These are phyloP conservation scores for Leptopilina myrica DNA, from an alignment of 2,888 invertebrate genomes.

Conservation along the genomic window DNA sequence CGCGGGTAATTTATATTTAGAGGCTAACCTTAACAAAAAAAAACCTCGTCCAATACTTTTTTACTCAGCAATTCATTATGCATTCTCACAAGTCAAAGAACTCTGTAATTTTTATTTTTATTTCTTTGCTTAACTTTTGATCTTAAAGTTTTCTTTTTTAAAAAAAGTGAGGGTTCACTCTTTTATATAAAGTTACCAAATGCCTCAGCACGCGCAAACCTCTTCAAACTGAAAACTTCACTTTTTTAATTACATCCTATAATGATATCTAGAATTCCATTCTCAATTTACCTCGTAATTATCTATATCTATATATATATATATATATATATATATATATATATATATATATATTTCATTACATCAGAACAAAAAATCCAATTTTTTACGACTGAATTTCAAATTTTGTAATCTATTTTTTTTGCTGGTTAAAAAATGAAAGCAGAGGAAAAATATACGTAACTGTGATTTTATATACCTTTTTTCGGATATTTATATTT, in stretches of 20 bases:
- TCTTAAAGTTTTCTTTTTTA: slow-evolving; percentile 1
- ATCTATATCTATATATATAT: no score
- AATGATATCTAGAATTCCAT: background rate
- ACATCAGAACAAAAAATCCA: no score
- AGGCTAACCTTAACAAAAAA: background rate
- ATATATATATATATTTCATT: no score
- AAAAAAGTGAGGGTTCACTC: background rate
- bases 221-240: slow-evolving; percentile 6
- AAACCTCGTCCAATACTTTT: slow-evolving; percentile 9
- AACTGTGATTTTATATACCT: background rate
- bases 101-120: slow-evolving; percentile 22
- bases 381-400: no score
- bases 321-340: no score
- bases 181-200: background rate
- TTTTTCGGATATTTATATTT: background rate
- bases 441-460: background rate
- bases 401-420: background rate
- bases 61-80: slow-evolving; percentile 30
- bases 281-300: background rate
- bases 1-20: no score
- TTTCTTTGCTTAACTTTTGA: slow-evolving; percentile 2
- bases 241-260: slow-evolving; percentile 3
- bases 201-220: slow-evolving; percentile 24
- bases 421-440: background rate
- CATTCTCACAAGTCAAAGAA: slow-evolving; percentile 17